These are phyloP conservation scores for Polydesmus complanatus DNA, from an alignment of 2,888 invertebrate species.

Conservation along the genomic window DNA sequence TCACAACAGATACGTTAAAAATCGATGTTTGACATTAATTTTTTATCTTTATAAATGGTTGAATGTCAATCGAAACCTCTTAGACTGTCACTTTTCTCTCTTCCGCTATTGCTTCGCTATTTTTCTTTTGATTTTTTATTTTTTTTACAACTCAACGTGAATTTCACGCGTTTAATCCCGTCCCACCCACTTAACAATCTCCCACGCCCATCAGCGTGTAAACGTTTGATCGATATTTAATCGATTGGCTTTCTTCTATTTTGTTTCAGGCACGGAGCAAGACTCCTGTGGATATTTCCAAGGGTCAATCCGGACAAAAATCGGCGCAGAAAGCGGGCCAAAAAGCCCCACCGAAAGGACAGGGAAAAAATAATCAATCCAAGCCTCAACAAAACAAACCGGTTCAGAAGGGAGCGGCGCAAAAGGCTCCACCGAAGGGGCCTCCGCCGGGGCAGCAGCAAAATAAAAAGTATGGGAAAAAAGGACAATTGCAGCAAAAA, in stretches of 20 bases:
- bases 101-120: too few species aligned
- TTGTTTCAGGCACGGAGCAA: slow-evolving; percentile 59
- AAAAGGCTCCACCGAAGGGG: slow-evolving; percentile 46
- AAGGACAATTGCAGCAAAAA: slow-evolving; percentile 56
- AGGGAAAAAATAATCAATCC: slow-evolving; percentile 7
- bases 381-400: slow-evolving; percentile 17
- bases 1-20: too few species aligned
- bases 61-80: too few species aligned
- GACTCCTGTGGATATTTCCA: slow-evolving; percentile 51
- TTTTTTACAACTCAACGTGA: too few species aligned
- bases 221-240: background rate
- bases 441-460: slow-evolving; percentile 47
- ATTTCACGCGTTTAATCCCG: too few species aligned
- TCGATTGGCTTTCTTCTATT: background rate
- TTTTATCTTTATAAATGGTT: too few species aligned
- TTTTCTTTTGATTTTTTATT: too few species aligned
- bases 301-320: slow-evolving; percentile 15
- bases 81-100: too few species aligned
- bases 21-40: too few species aligned
- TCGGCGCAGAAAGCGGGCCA: slow-evolving; percentile 17
- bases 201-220: too few species aligned
- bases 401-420: slow-evolving; percentile 46
- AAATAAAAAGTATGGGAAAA: slow-evolving; percentile 36
- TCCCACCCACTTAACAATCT: too few species aligned
- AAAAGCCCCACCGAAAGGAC: slow-evolving; percentile 16